Evolutionary conservation across 1,140 invertebrate genomes (phyloP), one percentile per base, ranked within the genome.

Genomic region (Bombus breviceps): DNA sequence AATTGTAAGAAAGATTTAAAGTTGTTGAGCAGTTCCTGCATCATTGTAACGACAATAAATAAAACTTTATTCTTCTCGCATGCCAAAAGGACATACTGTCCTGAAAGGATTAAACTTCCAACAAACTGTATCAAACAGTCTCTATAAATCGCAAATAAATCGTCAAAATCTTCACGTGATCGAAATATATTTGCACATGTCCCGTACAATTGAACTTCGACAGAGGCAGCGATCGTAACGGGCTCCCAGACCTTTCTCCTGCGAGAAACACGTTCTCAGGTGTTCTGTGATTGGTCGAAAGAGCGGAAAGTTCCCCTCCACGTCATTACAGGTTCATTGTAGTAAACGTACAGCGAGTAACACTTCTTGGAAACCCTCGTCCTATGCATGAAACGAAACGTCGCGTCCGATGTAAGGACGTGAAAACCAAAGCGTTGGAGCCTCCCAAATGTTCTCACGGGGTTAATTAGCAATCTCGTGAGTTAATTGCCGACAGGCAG

Each of bases 391-490:
- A 28, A 32, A 47, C 78, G 59, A 43, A 41, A 41, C 69, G 69
- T 18, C 39, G 77, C 86, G 86, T 86, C 71, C 59, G 69, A 80
- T 64, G 68, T 72, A 64, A 71, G 18, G 66, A 79, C 79, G 85
- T 86, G 75, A 81, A 78, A 87, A 77, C 88, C 88, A 84, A 75
- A 86, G 86, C 82, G 72, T 77, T 71, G 73, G 68, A 86, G 47
- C 74, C 72, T 83, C 80, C 66, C 84, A 32, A 62, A 28, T 80
- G 78, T 92, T 93, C 92, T 88, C 92, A 93, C 91, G 91, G 82
- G 87, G 88, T 92, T 93, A 93, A 93, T 93, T 93, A 93, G 89
- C 80, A 91, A 93, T 92, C 90, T 88, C 79, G 80, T 69, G 89
- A 89, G 90, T 89, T 92, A 92, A 92, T 93, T 92, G 91, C 86